These are phyloP conservation scores for Brevipalpus yothersi DNA, from an alignment of 1,140 invertebrate genomes.

Conservation along the genomic window DNA sequence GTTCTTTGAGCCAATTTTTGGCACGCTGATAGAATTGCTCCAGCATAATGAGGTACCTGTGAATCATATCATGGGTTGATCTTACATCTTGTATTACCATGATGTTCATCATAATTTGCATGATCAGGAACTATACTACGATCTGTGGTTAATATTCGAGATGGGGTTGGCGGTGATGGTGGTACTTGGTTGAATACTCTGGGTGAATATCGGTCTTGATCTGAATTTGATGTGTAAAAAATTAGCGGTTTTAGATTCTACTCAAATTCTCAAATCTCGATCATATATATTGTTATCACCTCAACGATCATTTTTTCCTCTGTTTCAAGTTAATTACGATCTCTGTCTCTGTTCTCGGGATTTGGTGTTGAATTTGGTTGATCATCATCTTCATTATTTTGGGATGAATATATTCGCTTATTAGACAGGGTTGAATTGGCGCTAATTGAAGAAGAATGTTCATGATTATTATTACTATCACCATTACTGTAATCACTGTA, in stretches of 20 bases:
- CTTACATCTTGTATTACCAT: background rate
- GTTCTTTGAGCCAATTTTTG: background rate
- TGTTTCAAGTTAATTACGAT: background rate
- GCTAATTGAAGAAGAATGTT: background rate
- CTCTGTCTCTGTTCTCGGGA: background rate
- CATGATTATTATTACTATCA: background rate
- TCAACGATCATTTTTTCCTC: background rate
- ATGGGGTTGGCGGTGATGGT: background rate
- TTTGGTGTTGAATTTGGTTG: background rate
- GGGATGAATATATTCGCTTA: too few species aligned
- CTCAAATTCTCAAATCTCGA: too few species aligned
- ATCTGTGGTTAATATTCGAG: background rate
- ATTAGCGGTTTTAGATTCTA: too few species aligned
- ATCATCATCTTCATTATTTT: background rate
- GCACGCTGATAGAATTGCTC: slow-evolving; percentile 15
- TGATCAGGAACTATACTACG: too few species aligned
- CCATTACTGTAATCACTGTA: background rate
- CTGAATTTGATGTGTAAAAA: too few species aligned
- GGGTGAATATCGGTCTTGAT: too few species aligned
- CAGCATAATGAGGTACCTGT: slow-evolving; percentile 11
- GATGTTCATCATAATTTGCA: background rate
- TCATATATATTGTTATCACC: too few species aligned
- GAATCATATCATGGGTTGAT: slow-evolving; percentile 6
- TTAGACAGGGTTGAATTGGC: too few species aligned
- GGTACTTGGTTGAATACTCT: background rate